Evolutionary conservation across 2,888 invertebrate genomes (phyloP), one percentile per base, ranked within the genome.

Genomic region (Brachyptera risi): DNA sequence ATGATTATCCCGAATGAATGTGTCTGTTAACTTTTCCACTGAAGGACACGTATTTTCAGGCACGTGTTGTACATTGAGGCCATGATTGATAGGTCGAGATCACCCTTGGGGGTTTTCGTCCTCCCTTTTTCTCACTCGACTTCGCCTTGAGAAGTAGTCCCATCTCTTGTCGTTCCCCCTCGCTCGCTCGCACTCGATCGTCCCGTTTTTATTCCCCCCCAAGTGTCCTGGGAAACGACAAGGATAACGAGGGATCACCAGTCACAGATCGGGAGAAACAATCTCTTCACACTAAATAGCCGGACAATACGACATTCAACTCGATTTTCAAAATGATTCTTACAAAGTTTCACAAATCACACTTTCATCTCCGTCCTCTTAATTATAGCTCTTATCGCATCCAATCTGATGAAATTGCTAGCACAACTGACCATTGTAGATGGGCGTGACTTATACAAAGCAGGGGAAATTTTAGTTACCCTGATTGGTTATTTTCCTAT

Each of bases 51-150:
- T 35, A 37, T 54, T 54, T 54, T 37, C 19, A 35, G 54, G 2
- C 35, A 54, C 21, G 54, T 54, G 23, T 54, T 54, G 54, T 54
- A 54, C 54, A 9, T 13, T 11, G 31, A n/a, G n/a, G 35, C n/a
- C 31, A 38, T 54, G 54, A 54, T 54, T 54, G 54, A 54, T 54
- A 54, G 54, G 37, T 37, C 31, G 17, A 38, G 54, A 38, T 54
- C 54, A 54, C 54, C 54, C 54, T 54, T 37, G 54, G 54, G n/a
- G 54, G 35, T 54, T 54, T 54, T 37, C 35, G 19, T 54, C 54
- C 37, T 54, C 38, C 35, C 37, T 23, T 31, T 37, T 37, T 54
- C 37, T 21, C 21, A 42, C 50, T 31, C 35, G 11, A 13, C 54
- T 37, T n/a, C 23, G 13, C 54, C 50, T 50, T 35, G 27, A 17